Evolutionary conservation across 2,888 invertebrate species (phyloP).

Genomic region (Rhagium mordax): DNA sequence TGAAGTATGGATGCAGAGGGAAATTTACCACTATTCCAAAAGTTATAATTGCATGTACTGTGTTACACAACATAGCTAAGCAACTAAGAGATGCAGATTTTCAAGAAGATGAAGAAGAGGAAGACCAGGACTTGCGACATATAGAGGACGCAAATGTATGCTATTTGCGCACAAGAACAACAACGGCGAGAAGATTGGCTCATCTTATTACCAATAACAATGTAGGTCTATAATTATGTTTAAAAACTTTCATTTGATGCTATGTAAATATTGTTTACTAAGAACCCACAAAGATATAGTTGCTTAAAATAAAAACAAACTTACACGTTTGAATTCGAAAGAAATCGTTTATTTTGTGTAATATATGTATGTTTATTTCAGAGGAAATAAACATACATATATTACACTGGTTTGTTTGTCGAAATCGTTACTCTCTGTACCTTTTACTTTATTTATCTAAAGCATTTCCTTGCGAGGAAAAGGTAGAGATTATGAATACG

Average conservation of each 20-base stretch:
- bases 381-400: background rate
- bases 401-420: too few relatives aligned
- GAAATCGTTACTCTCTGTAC: too few relatives aligned
- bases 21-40: constrained; percentile 5
- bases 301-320: constrained; percentile 15
- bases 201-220: constrained; percentile 26
- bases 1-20: constrained; percentile 12
- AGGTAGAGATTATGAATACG: too few relatives aligned
- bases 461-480: too few relatives aligned
- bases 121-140: constrained; percentile 3
- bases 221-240: constrained; percentile 25
- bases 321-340: background rate
- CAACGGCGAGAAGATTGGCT: background rate
- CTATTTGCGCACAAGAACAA: background rate
- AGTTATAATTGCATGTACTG: constrained; percentile 1
- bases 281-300: constrained; percentile 17
- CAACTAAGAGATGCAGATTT: constrained; percentile 16
- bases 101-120: constrained; percentile 8
- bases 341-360: background rate
- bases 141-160: background rate
- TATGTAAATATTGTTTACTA: constrained; percentile 23
- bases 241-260: constrained; percentile 10
- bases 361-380: too few relatives aligned
- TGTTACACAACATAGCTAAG: constrained; percentile 20
- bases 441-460: too few relatives aligned